Conservation (phyloP, 2,113 vertebrate genomes). For the Gallinago jamesoni region DNA sequence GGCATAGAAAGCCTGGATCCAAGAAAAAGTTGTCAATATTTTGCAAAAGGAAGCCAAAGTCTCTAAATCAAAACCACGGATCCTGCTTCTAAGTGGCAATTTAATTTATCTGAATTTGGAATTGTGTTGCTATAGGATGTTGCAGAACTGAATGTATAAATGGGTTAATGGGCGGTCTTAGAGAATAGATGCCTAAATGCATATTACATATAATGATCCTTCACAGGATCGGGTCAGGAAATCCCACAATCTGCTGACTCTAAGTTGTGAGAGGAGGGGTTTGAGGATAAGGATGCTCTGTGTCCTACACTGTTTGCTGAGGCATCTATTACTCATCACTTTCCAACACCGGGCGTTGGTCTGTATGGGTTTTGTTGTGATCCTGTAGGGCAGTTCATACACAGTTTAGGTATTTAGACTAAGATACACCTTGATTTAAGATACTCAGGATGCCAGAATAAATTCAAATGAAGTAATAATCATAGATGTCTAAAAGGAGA, state of each 20-base stretch:
- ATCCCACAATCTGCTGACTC: neutral
- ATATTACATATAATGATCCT: neutral
- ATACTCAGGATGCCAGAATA: neutral
- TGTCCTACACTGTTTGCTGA: neutral
- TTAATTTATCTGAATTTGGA: neutral
- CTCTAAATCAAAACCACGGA: neutral
- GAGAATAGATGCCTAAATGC: fast-evolving
- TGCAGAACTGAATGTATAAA: neutral
- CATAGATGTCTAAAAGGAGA: neutral
- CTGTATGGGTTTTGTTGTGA: neutral
- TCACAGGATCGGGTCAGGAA: neutral
- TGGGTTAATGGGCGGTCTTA: neutral
- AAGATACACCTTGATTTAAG: neutral
- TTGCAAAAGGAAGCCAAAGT: neutral
- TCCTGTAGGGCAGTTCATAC: neutral
- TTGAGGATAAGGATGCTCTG: neutral
- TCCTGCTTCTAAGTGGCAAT: neutral
- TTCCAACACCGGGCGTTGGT: neutral
- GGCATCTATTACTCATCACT: neutral
- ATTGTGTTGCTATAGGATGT: neutral
- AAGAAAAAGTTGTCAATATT: neutral
- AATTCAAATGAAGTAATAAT: neutral
- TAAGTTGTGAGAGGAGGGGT: neutral
- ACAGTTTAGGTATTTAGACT: neutral
- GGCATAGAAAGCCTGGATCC: neutral